Percentiles rank a stretch among this genome's conserved stretches.
Evolutionary conservation across 2,888 invertebrate species (phyloP).

Genomic region (Anorthoa munda): DNA sequence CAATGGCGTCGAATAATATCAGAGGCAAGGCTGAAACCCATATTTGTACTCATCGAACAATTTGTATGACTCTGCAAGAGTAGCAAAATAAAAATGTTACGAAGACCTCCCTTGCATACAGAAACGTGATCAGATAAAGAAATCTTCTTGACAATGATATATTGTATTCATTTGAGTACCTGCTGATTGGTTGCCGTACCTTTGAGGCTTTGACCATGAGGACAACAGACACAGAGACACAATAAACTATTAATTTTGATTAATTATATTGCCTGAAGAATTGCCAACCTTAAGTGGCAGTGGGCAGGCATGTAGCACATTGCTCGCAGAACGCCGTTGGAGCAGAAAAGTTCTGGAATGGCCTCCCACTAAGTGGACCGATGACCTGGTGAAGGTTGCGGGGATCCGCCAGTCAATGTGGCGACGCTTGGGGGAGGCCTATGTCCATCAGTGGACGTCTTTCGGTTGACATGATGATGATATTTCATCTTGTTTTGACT

Average conservation of each 20-base stretch:
- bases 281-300: too few relatives aligned
- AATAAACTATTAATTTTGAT: constrained; percentile 3
- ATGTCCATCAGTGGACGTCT: too few relatives aligned
- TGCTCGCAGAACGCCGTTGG: too few relatives aligned
- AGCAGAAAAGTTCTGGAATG: too few relatives aligned
- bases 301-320: too few relatives aligned
- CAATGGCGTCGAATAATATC: constrained; percentile 65
- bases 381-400: too few relatives aligned
- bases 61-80: constrained; percentile 66
- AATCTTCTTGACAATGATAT: constrained; percentile 51
- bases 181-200: not conserved
- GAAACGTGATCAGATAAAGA: constrained; percentile 54
- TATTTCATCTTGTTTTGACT: too few relatives aligned
- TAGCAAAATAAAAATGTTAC: constrained; percentile 41
- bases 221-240: not conserved
- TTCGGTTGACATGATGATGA: too few relatives aligned
- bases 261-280: not conserved
- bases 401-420: too few relatives aligned
- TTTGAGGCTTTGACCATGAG: constrained; percentile 11
- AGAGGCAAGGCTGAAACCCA: constrained; percentile 72
- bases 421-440: too few relatives aligned
- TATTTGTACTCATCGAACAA: constrained; percentile 63
- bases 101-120: constrained; percentile 46
- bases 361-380: too few relatives aligned
- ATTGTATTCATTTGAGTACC: constrained; percentile 21